Evolutionary conservation across 2,113 vertebrate genomes (phyloP), one percentile per base, ranked within the genome.

Genomic region (Microcebus murinus): DNA sequence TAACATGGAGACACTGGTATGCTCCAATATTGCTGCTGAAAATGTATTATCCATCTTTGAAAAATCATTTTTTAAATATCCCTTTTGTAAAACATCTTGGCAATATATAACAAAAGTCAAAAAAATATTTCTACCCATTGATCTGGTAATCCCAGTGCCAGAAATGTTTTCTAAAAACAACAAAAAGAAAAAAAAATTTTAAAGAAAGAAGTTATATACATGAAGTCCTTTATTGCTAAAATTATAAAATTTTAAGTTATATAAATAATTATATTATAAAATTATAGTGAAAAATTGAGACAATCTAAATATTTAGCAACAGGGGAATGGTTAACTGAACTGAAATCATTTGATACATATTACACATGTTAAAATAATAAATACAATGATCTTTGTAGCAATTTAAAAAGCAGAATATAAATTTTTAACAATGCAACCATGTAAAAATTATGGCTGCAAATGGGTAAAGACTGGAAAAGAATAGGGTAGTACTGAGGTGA

Each of bases 231-330:
- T 82, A 76, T 20, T 48, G 45, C 8, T 87, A 73, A 85, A 90
- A 73, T 71, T 39, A 90, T 39, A 76, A 79, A 45, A 92, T 74
- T 79, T 87, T 79, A 91, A 91, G 9, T 61, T 87, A 82, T n/a
- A 89, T 39, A 88, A 88, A 48, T 74, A 79, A 71, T 91, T 79
- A 91, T 39, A 65, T 86, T 83, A 87, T 55, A 92, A 93, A 95
- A 94, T 36, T 80, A 17, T 15, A 73, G 55, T 67, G 34, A 96
- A 93, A 79, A 96, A 68, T 74, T 39, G 50, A 95, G 45, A 61
- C 48, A 52, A 42, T 71, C 27, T 92, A 70, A 83, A 90, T 80
- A 87, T 80, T 85, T n/a, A 85, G 50, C 42, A 83, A 84, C 20
- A 89, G 39, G 3, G 82, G 52, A 81, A 93, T 61, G 23, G 59